Evolutionary conservation across 2,113 vertebrate genomes (phyloP).

Genomic region (Tetraodon nigroviridis): DNA sequence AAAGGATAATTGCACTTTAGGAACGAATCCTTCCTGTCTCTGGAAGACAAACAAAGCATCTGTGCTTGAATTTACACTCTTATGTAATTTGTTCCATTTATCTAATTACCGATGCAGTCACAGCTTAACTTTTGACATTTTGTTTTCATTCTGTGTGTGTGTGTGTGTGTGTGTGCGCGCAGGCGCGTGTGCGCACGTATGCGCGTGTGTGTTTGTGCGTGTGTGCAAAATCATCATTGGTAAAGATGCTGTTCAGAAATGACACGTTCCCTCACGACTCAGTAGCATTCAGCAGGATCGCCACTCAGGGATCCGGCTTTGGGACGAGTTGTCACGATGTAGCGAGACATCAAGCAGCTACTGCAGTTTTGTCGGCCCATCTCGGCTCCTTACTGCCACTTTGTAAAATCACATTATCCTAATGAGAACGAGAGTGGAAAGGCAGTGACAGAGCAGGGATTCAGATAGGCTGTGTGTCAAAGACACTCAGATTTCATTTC

Average conservation of each 20-base stretch:
- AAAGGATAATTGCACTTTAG: no score
- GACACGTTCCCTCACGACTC: constrained; percentile 73
- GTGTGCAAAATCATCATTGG: constrained; percentile 36
- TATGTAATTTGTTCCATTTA: background rate
- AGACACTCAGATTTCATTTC: constrained; percentile 75
- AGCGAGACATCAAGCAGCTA: constrained; percentile 69
- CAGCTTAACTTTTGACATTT: constrained; percentile 27
- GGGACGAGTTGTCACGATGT: constrained; percentile 64
- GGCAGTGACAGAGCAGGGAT: constrained; percentile 79
- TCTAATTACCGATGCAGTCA: constrained; percentile 11
- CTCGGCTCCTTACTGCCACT: constrained; percentile 66
- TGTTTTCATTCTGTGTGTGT: background rate
- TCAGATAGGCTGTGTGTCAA: constrained; percentile 81
- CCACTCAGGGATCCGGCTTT: constrained; percentile 75
- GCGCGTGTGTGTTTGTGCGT: background rate
- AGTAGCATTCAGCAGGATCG: constrained; percentile 64
- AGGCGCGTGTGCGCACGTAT: background rate
- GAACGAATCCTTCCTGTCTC: no score
- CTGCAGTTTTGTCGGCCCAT: constrained; percentile 55
- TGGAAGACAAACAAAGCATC: background rate
- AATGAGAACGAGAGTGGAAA: constrained; percentile 88
- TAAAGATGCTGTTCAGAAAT: constrained; percentile 66
- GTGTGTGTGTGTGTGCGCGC: background rate
- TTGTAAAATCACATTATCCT: constrained; percentile 79
- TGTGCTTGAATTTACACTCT: background rate